Conservation (phyloP, 2,113 vertebrate genomes). For the Poeciliopsis occidentalis region DNA sequence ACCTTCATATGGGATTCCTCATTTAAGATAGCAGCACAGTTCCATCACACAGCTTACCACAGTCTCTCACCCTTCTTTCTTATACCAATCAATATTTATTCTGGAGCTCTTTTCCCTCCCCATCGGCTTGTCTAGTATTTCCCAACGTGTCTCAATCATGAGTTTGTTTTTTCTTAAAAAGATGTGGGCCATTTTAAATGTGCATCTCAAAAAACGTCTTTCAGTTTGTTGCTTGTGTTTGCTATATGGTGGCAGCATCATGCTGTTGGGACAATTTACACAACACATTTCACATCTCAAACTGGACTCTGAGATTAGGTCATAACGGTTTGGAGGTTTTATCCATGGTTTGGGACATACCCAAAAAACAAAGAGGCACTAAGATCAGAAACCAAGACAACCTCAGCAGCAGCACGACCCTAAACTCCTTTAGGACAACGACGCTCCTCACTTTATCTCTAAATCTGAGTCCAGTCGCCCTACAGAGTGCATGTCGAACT, state of each 20-base stretch:
- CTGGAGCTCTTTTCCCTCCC: conserved; percentile 12
- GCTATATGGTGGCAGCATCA: background rate
- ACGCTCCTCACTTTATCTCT: background rate
- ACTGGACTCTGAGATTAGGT: too few relatives aligned
- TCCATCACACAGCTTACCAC: conserved; percentile 74
- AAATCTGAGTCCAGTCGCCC: too few relatives aligned
- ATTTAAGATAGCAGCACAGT: conserved; percentile 80
- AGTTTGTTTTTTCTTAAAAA: background rate
- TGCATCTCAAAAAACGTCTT: background rate
- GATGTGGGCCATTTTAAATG: background rate
- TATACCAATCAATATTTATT: conserved; percentile 62
- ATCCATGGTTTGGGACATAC: background rate
- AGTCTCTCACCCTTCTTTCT: conserved; percentile 44
- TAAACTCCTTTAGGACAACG: background rate
- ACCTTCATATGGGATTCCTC: conserved; percentile 83
- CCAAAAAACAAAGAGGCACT: background rate
- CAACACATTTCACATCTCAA: too few relatives aligned
- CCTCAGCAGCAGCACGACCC: background rate
- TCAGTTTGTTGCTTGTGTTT: background rate
- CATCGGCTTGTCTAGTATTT: conserved; percentile 9
- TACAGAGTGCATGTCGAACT: too few relatives aligned
- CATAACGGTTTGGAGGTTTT: background rate
- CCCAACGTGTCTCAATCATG: conserved; percentile 14
- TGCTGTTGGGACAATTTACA: background rate
- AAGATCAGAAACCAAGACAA: background rate